phyloP scores from a whole-genome alignment of 2,888 invertebrate genomes.

The Cantharis nigra region DNA sequence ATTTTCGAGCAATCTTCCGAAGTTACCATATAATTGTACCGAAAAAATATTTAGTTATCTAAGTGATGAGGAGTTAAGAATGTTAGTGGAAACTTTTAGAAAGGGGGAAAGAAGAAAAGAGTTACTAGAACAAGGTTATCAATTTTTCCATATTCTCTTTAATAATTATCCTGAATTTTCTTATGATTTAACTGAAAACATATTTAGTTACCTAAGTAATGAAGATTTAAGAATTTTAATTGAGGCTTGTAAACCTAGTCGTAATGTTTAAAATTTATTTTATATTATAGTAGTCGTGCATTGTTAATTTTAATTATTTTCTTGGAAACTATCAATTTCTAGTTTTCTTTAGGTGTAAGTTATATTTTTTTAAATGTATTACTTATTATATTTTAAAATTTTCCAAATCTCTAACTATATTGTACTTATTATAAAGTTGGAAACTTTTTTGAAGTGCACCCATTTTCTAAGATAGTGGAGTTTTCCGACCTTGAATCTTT shows the following conservation, averaged over 20 bases:
- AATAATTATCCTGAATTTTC: background rate
- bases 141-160: background rate
- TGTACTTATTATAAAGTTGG: too few relatives aligned
- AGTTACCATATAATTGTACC: background rate
- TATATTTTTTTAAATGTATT: too few relatives aligned
- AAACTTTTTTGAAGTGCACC: too few relatives aligned
- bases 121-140: background rate
- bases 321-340: too few relatives aligned
- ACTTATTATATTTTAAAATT: too few relatives aligned
- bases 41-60: background rate
- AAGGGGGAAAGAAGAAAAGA: background rate
- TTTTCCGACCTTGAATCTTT: too few relatives aligned
- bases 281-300: too few relatives aligned
- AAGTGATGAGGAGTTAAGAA: background rate
- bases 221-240: background rate
- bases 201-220: background rate
- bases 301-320: too few relatives aligned
- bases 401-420: too few relatives aligned
- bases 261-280: too few relatives aligned
- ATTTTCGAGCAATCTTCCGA: background rate
- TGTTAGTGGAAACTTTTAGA: background rate
- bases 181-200: background rate
- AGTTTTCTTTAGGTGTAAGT: too few relatives aligned
- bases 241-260: background rate
- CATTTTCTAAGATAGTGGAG: too few relatives aligned